These are phyloP conservation scores for Marasmarcha lunaedactyla DNA, from an alignment of 2,888 invertebrate genomes.

Conservation along the genomic window DNA sequence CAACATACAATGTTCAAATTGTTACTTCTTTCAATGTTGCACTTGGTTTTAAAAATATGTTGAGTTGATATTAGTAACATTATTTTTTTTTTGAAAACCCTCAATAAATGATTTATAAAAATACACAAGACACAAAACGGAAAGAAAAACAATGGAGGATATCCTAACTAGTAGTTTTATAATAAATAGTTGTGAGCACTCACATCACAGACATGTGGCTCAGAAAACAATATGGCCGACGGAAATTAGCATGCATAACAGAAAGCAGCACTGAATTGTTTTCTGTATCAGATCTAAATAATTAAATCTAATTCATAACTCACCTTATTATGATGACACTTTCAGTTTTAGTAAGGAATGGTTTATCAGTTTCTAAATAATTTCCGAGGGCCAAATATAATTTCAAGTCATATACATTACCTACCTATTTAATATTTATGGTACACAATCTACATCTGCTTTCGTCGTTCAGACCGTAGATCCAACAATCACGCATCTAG, in stretches of 20 bases:
- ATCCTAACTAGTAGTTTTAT: not conserved
- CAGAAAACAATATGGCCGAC: slow-evolving; percentile 2
- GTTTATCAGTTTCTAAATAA: slow-evolving; percentile 17
- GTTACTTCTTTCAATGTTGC: too few species aligned
- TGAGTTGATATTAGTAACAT: too few species aligned
- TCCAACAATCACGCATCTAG: slow-evolving; percentile 9
- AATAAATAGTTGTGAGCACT: slow-evolving; percentile 2
- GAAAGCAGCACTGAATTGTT: too few species aligned
- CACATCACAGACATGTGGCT: not conserved
- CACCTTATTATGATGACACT: too few species aligned
- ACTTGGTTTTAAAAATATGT: too few species aligned
- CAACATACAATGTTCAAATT: too few species aligned
- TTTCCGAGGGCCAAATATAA: slow-evolving; percentile 16
- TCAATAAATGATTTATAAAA: too few species aligned
- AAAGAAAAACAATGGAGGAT: not conserved
- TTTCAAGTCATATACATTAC: slow-evolving; percentile 21
- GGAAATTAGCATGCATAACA: slow-evolving; percentile 1
- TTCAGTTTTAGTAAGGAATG: too few species aligned
- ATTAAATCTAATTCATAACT: too few species aligned
- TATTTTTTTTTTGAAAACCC: too few species aligned
- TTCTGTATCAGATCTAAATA: too few species aligned
- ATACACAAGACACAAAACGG: too few species aligned
- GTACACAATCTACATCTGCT: slow-evolving; percentile 6
- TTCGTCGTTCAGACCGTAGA: slow-evolving; percentile 11
- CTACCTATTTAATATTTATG: slow-evolving; percentile 34